Base-by-base conservation (phyloP, 1,140 invertebrate genomes). In the Caenorhabditis remanei region DNA sequence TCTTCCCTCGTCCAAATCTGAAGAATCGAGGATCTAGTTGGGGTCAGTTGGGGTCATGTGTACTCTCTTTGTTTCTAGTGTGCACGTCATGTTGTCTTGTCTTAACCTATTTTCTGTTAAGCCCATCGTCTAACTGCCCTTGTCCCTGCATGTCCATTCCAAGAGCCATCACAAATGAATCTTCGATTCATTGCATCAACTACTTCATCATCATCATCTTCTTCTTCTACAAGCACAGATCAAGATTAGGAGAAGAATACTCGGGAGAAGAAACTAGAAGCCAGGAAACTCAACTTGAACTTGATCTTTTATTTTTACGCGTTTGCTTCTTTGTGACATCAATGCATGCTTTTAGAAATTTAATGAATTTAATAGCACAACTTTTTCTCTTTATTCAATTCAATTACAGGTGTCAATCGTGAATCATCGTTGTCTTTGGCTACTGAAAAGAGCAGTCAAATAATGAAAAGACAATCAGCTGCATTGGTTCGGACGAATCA, bases 1-100 rank as follows among this genome's bases (percentile, higher is more conserved):
- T 88, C n/a, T 88, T 88, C 87, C 87, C 87, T 2, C 48, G 87
- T 24, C 67, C 53, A 14, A 46, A 71, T 41, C 24, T 48, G 16
- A 67, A 53, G 6, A 67, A 83, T n/a, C 46, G 53, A 19, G 82
- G 86, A 40, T 71, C 63, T 14, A 58, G 58, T 55, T 85, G 83
- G 82, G 87, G 82, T 67, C 40, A 48, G 79, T 32, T 32, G 2
- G 32, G 32, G 32, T 0, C 32, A 32, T 32, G 32, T 53, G 53
- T 50, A 58, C 24, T 32, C 19, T 13, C 9, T 63, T 32, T 32
- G n/a, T n/a, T 21, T 21, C 4, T 3, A 11, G 21, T 32, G 24
- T 83, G 79, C 48, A 83, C 55, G 48, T 21, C 32, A 14, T 11
- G n/a, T 53, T 55, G 2, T 24, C 13, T n/a, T 58, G 32, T 32